Evolutionary conservation across 2,888 invertebrate species (phyloP).

Genomic region (Limenitis camilla): DNA sequence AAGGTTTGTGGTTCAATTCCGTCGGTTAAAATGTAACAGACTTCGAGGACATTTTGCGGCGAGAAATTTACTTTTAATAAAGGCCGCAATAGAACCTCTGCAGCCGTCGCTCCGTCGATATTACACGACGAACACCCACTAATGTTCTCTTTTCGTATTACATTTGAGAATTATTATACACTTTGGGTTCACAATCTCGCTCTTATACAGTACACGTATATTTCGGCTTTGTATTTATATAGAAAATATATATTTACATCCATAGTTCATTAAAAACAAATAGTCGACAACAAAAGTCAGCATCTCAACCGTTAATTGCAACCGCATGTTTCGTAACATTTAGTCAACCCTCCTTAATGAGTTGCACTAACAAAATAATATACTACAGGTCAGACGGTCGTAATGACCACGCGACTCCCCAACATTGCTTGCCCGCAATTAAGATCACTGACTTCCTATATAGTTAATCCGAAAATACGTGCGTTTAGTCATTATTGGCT

Average conservation of each 20-base stretch:
- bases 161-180: conserved; percentile 65
- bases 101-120: conserved; percentile 64
- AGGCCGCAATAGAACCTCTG: conserved; percentile 54
- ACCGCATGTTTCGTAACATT: conserved; percentile 34
- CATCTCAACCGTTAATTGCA: conserved; percentile 27
- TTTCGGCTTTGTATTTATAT: not conserved
- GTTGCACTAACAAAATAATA: conserved; percentile 60
- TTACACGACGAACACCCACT: conserved; percentile 65
- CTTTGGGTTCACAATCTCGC: conserved; percentile 62
- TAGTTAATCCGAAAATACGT: conserved; percentile 72
- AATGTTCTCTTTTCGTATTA: conserved; percentile 68
- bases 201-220: conserved; percentile 37
- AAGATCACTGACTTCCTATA: conserved; percentile 66
- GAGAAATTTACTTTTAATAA: conserved; percentile 72
- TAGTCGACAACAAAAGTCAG: conserved; percentile 1
- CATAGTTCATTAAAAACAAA: not conserved
- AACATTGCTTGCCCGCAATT: conserved; percentile 57
- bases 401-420: conserved; percentile 55
- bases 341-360: conserved; percentile 58
- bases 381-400: conserved; percentile 51
- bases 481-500: conserved; percentile 67
- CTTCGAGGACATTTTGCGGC: conserved; percentile 63
- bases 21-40: conserved; percentile 35
- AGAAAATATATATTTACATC: not conserved
- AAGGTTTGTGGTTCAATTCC: conserved; percentile 7